phyloP scores from a whole-genome alignment of 53 echinoderm and acorn worm species.

The Hippasteria phrygiana region DNA sequence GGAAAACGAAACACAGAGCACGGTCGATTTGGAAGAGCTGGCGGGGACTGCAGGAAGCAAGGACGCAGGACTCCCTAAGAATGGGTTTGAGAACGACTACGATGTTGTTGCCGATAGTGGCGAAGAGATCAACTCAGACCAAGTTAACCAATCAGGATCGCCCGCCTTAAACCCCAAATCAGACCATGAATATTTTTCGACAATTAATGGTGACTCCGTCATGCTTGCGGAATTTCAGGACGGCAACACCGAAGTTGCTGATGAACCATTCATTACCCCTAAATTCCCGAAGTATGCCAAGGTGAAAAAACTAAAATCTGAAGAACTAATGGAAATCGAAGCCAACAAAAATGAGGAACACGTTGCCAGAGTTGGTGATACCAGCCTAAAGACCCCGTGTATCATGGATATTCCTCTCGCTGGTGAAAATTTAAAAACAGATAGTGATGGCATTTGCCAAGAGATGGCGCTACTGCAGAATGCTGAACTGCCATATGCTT shows the following conservation, averaged over 20 bases:
- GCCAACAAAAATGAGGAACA: neutral
- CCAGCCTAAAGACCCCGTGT: neutral
- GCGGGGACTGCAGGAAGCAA: neutral
- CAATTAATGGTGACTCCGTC: neutral
- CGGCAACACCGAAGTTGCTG: neutral
- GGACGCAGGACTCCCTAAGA: neutral
- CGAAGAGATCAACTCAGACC: neutral
- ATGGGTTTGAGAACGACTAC: conserved; percentile 16
- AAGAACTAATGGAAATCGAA: neutral
- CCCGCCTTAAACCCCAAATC: neutral
- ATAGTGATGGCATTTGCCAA: neutral
- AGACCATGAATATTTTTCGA: neutral
- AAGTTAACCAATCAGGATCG: neutral
- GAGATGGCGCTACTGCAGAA: conserved; percentile 34
- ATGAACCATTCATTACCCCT: neutral
- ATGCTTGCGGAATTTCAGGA: neutral
- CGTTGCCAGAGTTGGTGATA: neutral
- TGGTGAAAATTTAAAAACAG: neutral
- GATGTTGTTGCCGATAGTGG: conserved; percentile 24
- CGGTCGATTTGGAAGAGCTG: neutral
- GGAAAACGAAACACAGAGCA: conserved; percentile 11
- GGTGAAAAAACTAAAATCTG: neutral
- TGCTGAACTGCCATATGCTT: conserved; percentile 24
- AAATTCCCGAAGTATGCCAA: conserved; percentile 4
- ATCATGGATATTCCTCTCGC: neutral